Conservation (phyloP, 2,113 vertebrate genomes). For the Ivindomyrus marchei region DNA sequence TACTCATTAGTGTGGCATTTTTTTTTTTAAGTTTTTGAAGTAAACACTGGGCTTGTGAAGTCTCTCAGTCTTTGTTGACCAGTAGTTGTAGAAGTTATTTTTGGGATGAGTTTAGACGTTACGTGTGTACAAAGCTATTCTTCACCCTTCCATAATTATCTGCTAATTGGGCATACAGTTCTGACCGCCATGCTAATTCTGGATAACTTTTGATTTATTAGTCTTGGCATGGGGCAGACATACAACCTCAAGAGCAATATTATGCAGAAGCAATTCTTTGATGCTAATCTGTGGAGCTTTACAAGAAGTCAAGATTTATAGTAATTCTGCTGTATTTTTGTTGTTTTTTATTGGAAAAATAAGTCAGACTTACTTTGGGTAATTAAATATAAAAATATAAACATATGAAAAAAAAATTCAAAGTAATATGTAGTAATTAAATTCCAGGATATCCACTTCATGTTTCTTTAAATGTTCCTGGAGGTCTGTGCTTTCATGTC, state of each 20-base stretch:
- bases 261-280: neutral
- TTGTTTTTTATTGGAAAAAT: neutral
- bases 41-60: neutral
- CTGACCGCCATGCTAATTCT: neutral
- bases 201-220: neutral
- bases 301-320: neutral
- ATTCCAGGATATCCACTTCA: neutral
- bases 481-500: neutral
- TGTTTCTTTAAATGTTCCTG: neutral
- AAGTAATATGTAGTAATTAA: neutral
- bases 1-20: neutral
- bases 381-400: neutral
- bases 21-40: neutral
- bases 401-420: neutral
- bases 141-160: neutral
- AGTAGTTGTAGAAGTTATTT: neutral
- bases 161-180: neutral
- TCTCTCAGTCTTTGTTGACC: neutral
- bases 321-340: neutral
- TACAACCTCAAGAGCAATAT: neutral
- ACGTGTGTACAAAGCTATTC: neutral
- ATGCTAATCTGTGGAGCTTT: neutral
- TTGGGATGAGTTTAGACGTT: neutral
- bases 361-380: neutral
- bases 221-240: neutral